Conservation (phyloP, 2,797 vertebrate genomes). For the Onychomys arenicola region DNA sequence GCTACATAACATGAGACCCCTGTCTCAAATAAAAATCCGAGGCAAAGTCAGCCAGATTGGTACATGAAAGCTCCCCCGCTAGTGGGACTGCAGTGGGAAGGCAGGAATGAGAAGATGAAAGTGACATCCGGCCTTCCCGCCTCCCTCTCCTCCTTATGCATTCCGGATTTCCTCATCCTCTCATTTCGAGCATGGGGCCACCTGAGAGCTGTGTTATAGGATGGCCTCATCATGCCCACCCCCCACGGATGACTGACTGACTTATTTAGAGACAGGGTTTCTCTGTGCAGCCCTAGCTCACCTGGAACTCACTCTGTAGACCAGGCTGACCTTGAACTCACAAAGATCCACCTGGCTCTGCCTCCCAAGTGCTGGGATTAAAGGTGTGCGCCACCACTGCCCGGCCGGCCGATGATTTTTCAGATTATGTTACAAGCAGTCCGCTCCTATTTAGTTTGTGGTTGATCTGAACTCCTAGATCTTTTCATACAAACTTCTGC, state of each 20-base stretch:
- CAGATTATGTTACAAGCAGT: neutral
- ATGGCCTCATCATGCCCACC: neutral
- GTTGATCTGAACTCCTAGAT: neutral
- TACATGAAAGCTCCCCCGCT: neutral
- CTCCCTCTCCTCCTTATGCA: neutral
- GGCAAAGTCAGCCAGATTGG: too few relatives aligned
- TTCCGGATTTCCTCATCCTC: neutral
- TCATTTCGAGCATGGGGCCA: neutral
- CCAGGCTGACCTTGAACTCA: neutral
- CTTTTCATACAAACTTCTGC: neutral
- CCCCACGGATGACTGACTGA: neutral
- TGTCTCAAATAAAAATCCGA: neutral
- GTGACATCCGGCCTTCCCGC: neutral
- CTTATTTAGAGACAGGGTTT: too few relatives aligned
- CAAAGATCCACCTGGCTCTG: neutral
- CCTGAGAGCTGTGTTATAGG: neutral
- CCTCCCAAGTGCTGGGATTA: neutral
- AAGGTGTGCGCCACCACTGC: neutral
- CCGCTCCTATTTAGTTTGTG: neutral
- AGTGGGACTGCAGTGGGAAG: neutral
- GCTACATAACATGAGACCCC: neutral
- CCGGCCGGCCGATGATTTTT: neutral
- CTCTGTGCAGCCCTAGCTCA: neutral
- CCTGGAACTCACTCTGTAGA: neutral
- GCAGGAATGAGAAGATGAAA: neutral